Evolutionary conservation across 2,888 invertebrate species (phyloP).

Genomic region (Drosophila infuscata): DNA sequence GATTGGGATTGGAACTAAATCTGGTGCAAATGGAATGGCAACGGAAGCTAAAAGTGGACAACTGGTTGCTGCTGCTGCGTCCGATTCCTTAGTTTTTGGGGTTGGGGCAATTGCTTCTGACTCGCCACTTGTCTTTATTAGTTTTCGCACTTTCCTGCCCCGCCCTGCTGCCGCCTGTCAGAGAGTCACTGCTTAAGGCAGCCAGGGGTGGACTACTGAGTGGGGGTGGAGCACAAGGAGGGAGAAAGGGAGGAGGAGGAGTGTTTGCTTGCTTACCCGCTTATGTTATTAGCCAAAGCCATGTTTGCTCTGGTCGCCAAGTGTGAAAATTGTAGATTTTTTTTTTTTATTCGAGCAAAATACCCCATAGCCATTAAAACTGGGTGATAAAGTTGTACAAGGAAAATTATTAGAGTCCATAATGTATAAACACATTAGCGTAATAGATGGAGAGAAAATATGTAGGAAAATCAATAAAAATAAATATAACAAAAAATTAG

Average conservation of each 20-base stretch:
- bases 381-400: background rate
- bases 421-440: background rate
- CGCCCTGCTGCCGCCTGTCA: constrained; percentile 45
- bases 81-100: constrained; percentile 1
- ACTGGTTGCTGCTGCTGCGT: constrained; percentile 1
- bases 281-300: constrained; percentile 77
- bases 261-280: constrained; percentile 68
- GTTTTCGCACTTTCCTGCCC: constrained; percentile 60
- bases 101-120: constrained; percentile 63
- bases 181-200: constrained; percentile 44
- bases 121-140: constrained; percentile 81
- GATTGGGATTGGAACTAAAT: constrained; percentile 44
- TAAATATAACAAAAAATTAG: background rate
- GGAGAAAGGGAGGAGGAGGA: background rate
- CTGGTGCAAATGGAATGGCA: constrained; percentile 16
- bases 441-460: background rate
- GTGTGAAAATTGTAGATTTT: constrained; percentile 68
- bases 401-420: background rate
- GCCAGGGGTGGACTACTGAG: background rate
- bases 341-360: constrained; percentile 6
- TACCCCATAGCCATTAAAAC: background rate
- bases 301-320: constrained; percentile 62
- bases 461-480: background rate
- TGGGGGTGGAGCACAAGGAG: background rate
- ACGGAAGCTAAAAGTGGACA: constrained; percentile 8